Evolutionary conservation across 2,113 vertebrate genomes (phyloP).

Genomic region (Sylvia atricapilla): DNA sequence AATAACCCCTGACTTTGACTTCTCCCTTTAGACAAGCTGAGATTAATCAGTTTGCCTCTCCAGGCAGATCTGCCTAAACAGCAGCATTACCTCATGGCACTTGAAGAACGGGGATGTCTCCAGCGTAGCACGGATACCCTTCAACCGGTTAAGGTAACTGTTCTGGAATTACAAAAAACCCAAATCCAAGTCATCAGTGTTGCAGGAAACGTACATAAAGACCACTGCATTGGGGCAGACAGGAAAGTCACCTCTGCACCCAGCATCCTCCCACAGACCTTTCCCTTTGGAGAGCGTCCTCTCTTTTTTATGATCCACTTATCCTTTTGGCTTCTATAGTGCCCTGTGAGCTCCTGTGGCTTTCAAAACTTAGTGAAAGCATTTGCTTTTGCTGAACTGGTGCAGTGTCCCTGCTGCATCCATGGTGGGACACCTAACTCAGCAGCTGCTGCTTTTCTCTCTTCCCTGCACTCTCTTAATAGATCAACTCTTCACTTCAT

Average conservation of each 20-base stretch:
- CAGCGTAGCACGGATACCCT: constrained; percentile 83
- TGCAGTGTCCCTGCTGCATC: background rate
- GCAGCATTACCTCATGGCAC: constrained; percentile 86
- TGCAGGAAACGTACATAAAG: background rate
- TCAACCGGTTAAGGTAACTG: constrained; percentile 84
- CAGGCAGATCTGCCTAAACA: background rate
- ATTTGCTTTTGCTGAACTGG: background rate
- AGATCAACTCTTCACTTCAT: background rate
- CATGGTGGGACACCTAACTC: background rate
- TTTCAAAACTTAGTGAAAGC: background rate
- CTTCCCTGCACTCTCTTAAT: background rate
- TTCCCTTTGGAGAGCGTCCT: background rate
- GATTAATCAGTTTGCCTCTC: background rate
- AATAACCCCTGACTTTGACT: background rate
- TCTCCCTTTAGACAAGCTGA: background rate
- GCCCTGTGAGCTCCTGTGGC: background rate
- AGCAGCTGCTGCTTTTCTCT: background rate
- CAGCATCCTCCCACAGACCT: background rate
- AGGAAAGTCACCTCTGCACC: background rate
- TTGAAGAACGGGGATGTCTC: constrained; percentile 92
- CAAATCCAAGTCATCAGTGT: background rate
- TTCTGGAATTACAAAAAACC: constrained; percentile 71
- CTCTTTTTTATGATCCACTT: background rate
- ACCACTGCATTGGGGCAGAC: background rate
- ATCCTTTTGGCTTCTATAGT: background rate